phyloP scores from a whole-genome alignment of 2,888 invertebrate genomes.

The Chorisops tibialis region DNA sequence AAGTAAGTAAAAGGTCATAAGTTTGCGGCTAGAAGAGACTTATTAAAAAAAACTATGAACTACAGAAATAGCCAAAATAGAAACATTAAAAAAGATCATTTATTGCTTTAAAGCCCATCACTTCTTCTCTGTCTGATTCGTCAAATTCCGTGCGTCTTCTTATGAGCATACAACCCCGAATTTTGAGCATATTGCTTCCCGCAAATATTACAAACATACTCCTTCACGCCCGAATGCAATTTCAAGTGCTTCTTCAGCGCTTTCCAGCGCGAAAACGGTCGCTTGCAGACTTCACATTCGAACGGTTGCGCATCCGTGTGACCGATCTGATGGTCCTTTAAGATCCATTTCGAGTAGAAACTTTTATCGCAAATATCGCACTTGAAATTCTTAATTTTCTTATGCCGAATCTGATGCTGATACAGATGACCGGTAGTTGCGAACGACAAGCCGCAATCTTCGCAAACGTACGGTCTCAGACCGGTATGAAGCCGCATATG shows the following conservation, averaged over 20 bases:
- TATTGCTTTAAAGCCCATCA: too few species aligned
- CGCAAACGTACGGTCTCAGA: conserved; percentile 14
- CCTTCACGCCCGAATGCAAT: conserved; percentile 35
- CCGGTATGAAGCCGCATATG: conserved; percentile 15
- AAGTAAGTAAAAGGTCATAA: too few species aligned
- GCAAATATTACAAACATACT: conserved; percentile 36
- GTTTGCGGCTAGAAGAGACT: too few species aligned
- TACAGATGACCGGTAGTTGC: conserved; percentile 19
- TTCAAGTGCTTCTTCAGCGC: conserved; percentile 35
- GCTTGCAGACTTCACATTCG: conserved; percentile 29
- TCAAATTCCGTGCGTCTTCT: conserved; percentile 30
- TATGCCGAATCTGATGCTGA: conserved; percentile 17
- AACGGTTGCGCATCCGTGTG: conserved; percentile 18
- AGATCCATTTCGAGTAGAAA: conserved; percentile 14
- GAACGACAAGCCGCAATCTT: conserved; percentile 23
- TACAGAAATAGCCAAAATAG: too few species aligned
- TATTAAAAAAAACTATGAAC: too few species aligned
- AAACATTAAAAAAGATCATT: too few species aligned
- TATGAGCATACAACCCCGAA: conserved; percentile 34
- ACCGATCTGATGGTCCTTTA: conserved; percentile 13
- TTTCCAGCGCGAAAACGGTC: conserved; percentile 34
- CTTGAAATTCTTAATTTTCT: conserved; percentile 15
- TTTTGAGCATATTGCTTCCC: conserved; percentile 36
- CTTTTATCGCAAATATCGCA: conserved; percentile 26
- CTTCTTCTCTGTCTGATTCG: too few species aligned